Conservation (phyloP, 2,113 vertebrate species). For the Mormyrus lacerda region DNA sequence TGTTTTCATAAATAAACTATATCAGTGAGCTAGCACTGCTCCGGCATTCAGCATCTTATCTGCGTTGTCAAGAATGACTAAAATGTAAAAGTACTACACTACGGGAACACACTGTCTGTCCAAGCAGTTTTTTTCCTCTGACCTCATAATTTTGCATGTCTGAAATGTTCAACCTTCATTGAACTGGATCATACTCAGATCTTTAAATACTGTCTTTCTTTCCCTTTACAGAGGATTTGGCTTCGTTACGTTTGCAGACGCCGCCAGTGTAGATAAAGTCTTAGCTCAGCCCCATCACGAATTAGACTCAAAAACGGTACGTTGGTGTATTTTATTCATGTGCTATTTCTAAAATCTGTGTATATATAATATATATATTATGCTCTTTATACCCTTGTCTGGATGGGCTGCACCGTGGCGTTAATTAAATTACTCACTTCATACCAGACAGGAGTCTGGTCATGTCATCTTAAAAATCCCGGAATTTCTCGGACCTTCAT, state of each 20-base stretch:
- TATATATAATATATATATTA: slow-evolving; percentile 3
- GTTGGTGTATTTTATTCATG: slow-evolving; percentile 48
- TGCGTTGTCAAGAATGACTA: not conserved
- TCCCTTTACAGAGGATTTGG: slow-evolving; percentile 81
- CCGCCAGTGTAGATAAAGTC: slow-evolving; percentile 96
- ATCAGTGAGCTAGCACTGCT: not conserved
- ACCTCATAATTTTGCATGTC: not conserved
- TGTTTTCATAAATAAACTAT: not conserved
- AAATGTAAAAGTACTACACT: not conserved
- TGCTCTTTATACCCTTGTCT: slow-evolving; percentile 19
- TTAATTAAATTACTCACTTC: not conserved
- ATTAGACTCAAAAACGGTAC: slow-evolving; percentile 97
- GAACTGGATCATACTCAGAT: not conserved
- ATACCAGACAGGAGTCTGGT: not conserved
- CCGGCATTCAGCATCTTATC: not conserved
- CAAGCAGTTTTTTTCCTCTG: not conserved
- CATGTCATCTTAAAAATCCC: not conserved
- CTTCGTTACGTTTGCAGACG: slow-evolving; percentile 93
- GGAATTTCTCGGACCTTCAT: not conserved
- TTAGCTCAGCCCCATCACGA: slow-evolving; percentile 93
- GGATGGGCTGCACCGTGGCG: not conserved
- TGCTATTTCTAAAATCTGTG: not conserved
- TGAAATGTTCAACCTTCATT: not conserved
- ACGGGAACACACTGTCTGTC: not conserved
- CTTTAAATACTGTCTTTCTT: not conserved